These are phyloP conservation scores for Eulemur albifrons DNA, from an alignment of 2,797 vertebrate species.

Conservation along the genomic window DNA sequence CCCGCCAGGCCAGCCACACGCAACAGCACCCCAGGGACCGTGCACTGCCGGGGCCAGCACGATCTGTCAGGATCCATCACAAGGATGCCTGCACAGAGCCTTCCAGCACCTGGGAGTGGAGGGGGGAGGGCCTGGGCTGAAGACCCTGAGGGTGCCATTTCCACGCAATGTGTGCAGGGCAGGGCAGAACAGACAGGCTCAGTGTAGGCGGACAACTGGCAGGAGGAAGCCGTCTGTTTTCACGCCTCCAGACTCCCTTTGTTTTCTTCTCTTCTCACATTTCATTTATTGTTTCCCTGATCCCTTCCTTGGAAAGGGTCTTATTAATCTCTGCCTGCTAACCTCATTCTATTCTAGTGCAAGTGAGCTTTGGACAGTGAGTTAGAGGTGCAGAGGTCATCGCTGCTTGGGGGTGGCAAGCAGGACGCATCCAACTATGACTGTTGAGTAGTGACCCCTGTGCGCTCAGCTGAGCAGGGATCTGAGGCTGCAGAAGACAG, in stretches of 20 bases:
- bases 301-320: not conserved
- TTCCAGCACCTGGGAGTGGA: not conserved
- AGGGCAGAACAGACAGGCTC: not conserved
- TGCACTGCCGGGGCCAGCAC: fast-evolving
- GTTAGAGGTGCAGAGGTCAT: not conserved
- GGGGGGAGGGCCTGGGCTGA: too few relatives aligned
- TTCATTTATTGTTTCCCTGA: not conserved
- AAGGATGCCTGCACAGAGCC: not conserved
- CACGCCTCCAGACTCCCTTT: not conserved
- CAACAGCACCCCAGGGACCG: not conserved
- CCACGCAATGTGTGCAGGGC: fast-evolving
- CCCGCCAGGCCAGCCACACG: not conserved
- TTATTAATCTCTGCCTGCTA: not conserved
- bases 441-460: not conserved
- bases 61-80: not conserved
- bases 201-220: fast-evolving
- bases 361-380: not conserved
- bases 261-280: not conserved
- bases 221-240: not conserved
- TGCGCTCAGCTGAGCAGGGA: not conserved
- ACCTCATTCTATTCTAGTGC: not conserved
- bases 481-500: not conserved
- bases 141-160: fast-evolving
- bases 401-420: not conserved
- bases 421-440: not conserved